These are phyloP conservation scores for Epinotia nisella DNA, from an alignment of 2,888 invertebrate species.

Conservation along the genomic window DNA sequence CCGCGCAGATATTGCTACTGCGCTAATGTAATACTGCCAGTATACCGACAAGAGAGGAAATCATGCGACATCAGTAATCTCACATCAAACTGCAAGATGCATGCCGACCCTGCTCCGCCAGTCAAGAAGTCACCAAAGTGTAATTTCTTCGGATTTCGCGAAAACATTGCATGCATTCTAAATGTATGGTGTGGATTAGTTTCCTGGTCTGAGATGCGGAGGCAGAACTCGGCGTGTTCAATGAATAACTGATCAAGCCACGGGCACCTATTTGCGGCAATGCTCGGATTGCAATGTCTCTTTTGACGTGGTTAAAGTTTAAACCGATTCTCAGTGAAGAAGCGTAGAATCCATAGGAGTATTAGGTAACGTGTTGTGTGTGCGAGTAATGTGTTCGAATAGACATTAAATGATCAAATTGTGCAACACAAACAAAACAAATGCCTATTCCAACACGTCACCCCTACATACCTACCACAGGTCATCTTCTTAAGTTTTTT, in stretches of 20 bases:
- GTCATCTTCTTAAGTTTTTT: no score
- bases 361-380: no score
- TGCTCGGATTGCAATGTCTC: slow-evolving; percentile 1
- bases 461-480: no score
- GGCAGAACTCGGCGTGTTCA: slow-evolving; percentile 11
- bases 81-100: neutral
- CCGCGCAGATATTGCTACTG: no score
- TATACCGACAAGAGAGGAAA: no score
- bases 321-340: neutral
- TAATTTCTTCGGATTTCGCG: neutral
- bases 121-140: no score
- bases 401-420: no score
- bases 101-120: no score
- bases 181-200: neutral
- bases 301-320: slow-evolving; percentile 9
- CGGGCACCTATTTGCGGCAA: neutral
- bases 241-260: slow-evolving; percentile 27
- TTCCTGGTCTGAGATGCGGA: slow-evolving; percentile 7
- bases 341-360: neutral
- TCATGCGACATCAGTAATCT: neutral
- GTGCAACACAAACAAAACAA: no score
- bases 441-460: no score
- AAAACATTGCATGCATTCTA: slow-evolving; percentile 13
- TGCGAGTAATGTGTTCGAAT: no score
- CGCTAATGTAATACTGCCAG: no score